A percentile compares a stretch with the other conserved stretches of the same genome.
These are phyloP conservation scores for Lasius platythorax DNA, from an alignment of 2,888 invertebrate genomes.

Conservation along the genomic window DNA sequence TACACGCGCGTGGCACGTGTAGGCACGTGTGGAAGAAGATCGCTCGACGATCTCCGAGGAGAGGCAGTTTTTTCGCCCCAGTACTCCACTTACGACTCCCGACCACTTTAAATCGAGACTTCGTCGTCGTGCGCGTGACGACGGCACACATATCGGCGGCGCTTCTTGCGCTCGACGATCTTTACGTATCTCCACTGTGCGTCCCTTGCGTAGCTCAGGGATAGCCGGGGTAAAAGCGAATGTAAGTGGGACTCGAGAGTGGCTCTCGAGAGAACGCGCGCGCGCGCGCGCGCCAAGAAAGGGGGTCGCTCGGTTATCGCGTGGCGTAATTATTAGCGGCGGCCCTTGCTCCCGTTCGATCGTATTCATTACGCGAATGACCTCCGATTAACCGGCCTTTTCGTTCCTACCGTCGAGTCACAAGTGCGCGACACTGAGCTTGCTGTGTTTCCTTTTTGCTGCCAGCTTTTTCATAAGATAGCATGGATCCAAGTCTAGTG, in stretches of 20 bases:
- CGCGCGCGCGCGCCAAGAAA: conserved; percentile 1
- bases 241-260: conserved; percentile 25
- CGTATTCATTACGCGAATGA: conserved; percentile 35
- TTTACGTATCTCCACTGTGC: conserved; percentile 36
- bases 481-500: neutral
- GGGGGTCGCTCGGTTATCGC: conserved; percentile 13
- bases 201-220: neutral
- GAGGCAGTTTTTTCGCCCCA: conserved; percentile 84
- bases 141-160: conserved; percentile 74
- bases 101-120: conserved; percentile 77
- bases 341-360: neutral
- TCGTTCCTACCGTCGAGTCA: neutral
- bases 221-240: neutral
- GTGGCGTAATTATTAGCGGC: conserved; percentile 17
- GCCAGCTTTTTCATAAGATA: neutral
- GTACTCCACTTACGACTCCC: conserved; percentile 82
- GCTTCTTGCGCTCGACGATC: conserved; percentile 46
- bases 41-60: conserved; percentile 74
- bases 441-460: neutral
- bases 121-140: conserved; percentile 69
- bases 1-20: neutral
- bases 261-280: conserved; percentile 8
- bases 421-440: neutral
- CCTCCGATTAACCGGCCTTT: conserved; percentile 8
- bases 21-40: conserved; percentile 3